Evolutionary conservation across 2,888 invertebrate genomes (phyloP).

Genomic region (Chorisops tibialis): DNA sequence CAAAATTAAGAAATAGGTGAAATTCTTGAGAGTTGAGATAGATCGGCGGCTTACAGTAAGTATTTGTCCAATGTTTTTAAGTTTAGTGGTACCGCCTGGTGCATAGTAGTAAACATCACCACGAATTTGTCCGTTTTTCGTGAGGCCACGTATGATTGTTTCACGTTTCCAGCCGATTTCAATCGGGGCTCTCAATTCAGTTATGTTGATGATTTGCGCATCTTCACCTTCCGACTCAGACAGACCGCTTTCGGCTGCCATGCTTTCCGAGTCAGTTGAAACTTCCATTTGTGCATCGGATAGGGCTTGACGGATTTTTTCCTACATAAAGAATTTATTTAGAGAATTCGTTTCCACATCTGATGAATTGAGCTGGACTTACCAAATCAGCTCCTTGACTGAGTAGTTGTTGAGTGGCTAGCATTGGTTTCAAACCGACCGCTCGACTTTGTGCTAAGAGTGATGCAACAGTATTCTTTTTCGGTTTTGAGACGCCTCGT

Average conservation of each 20-base stretch:
- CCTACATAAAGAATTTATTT: constrained; percentile 44
- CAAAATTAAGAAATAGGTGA: neutral
- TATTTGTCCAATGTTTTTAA: constrained; percentile 64
- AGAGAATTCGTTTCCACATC: neutral
- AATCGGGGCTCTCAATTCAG: constrained; percentile 63
- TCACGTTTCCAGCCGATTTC: constrained; percentile 88
- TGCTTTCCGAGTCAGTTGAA: constrained; percentile 59
- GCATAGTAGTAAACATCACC: constrained; percentile 92
- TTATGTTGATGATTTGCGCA: constrained; percentile 52
- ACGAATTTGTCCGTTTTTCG: constrained; percentile 78
- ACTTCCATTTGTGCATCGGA: constrained; percentile 58
- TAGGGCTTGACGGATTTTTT: constrained; percentile 57
- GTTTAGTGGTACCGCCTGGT: constrained; percentile 60
- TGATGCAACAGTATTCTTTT: constrained; percentile 89
- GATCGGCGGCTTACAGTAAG: constrained; percentile 55
- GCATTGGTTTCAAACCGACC: constrained; percentile 72
- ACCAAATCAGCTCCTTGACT: constrained; percentile 54
- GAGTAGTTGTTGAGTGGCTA: constrained; percentile 66
- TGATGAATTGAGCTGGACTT: constrained; percentile 42
- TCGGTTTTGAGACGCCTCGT: constrained; percentile 83
- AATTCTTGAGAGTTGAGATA: neutral
- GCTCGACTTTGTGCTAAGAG: constrained; percentile 82
- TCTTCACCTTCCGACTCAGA: constrained; percentile 60
- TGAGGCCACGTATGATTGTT: constrained; percentile 83
- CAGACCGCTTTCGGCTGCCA: constrained; percentile 58